A percentile compares a stretch with the other conserved stretches of the same genome.
Evolutionary conservation across 2,113 vertebrate species (phyloP).

Genomic region (Salvelinus fontinalis): DNA sequence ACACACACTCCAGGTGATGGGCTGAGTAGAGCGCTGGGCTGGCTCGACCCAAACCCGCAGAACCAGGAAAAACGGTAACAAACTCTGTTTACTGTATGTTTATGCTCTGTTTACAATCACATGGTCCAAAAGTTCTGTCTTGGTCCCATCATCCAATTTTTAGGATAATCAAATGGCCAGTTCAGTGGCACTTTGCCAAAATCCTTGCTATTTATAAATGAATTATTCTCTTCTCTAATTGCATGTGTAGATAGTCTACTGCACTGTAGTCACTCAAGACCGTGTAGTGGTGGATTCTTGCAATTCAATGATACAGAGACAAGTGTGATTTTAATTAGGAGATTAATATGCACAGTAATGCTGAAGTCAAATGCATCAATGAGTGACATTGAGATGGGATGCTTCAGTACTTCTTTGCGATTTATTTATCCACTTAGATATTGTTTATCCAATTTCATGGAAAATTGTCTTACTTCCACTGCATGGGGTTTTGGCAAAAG

Average conservation of each 20-base stretch:
- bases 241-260: neutral
- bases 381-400: neutral
- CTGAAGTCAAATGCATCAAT: neutral
- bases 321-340: too few species aligned
- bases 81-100: too few species aligned
- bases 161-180: neutral
- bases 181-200: neutral
- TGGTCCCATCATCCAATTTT: neutral
- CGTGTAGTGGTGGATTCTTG: too few species aligned
- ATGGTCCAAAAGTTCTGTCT: neutral
- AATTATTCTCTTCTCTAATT: too few species aligned
- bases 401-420: neutral
- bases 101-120: neutral
- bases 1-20: neutral
- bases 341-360: too few species aligned
- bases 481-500: neutral
- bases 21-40: neutral
- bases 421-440: neutral
- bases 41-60: neutral
- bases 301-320: too few species aligned
- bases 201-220: neutral
- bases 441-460: conserved; percentile 3
- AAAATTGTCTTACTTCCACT: neutral
- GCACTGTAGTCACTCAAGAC: too few species aligned
- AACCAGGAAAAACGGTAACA: neutral